Base-by-base conservation (phyloP, 2,888 invertebrate genomes). In the Eupeodes latifasciatus region DNA sequence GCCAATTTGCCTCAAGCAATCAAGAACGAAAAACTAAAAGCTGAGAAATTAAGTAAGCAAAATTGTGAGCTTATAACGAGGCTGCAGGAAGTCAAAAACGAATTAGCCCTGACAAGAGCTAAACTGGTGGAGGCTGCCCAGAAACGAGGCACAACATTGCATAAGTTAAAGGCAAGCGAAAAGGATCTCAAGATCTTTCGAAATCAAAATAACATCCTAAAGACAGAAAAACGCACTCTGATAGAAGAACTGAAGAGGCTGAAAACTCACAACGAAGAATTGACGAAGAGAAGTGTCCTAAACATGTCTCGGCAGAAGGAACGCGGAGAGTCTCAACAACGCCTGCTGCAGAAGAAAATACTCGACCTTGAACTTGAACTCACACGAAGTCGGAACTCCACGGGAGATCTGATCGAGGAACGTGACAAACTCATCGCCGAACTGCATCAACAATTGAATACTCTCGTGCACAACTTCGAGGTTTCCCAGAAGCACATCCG, bases 401-500 rank as follows among this genome's bases (percentile, higher is more conserved):
- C 93, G 5, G 90, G 91, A 1, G 90, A 91, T 44, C 86, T 92
- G 5, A 91, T 93, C 11, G 91, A 92, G 74, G 93, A 94, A 72
- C 92, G 93, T 0, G 93, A 94, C 77, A 92, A 92, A 36, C 90
- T 92, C 1, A 93, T 93, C 59, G 91, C 91, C 49, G 92, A 93
- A 76, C 89, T 94, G 80, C 93, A 93, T 86, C 91, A 91, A 4
- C 93, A 93, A 79, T 89, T 94, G 4, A 92, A 92, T 55, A 92
- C 91, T 9, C 86, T 94, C 12, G 93, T 92, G 9, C 91, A 92
- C 77, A 93, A 93, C 71, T 94, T 93, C 59, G 93, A 93, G 82
- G 92, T 93, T 6, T 93, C 93, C 2, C 93, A 93, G 90, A 92
- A 92, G 74, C 93, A 93, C 81, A 93, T 94, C 53, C 91, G 92